Percentiles rank a stretch among this genome's conserved stretches.
phyloP scores from a whole-genome alignment of 2,888 invertebrate species.

The Ceratothoa steindachneri region DNA sequence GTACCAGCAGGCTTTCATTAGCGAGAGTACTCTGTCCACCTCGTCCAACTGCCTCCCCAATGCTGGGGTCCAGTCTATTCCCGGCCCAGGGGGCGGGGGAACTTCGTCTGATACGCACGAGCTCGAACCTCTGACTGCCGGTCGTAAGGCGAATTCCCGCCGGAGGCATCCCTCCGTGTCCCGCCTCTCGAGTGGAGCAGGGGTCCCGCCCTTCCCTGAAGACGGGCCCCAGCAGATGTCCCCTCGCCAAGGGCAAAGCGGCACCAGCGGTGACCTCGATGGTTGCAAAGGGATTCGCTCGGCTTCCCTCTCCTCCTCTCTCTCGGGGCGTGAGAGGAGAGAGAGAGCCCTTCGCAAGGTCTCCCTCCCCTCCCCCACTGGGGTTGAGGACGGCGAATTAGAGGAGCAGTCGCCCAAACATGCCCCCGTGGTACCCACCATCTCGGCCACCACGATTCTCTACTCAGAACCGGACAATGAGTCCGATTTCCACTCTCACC shows the following conservation, averaged over 20 bases:
- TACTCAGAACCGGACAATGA: slow-evolving; percentile 42
- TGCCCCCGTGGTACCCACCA: slow-evolving; percentile 32
- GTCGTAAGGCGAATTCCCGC: not conserved
- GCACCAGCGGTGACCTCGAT: not conserved
- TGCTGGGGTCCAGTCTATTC: not conserved
- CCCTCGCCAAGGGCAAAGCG: not conserved
- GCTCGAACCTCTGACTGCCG: not conserved
- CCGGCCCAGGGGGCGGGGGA: not conserved
- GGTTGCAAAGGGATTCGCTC: slow-evolving; percentile 10
- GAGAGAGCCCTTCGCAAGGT: slow-evolving; percentile 36
- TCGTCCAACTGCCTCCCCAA: slow-evolving; percentile 51
- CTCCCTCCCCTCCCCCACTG: slow-evolving; percentile 34
- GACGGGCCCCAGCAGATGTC: not conserved
- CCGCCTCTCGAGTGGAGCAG: not conserved
- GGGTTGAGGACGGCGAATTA: slow-evolving; percentile 27
- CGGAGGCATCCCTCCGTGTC: not conserved
- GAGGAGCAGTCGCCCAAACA: slow-evolving; percentile 43
- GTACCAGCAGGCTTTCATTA: slow-evolving; percentile 52
- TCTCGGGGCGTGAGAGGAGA: slow-evolving; percentile 19
- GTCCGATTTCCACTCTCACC: slow-evolving; percentile 19
- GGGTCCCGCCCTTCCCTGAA: not conserved
- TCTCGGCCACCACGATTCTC: slow-evolving; percentile 37
- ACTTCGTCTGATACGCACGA: not conserved
- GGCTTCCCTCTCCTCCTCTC: slow-evolving; percentile 34
- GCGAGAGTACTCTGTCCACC: slow-evolving; percentile 54